phyloP scores from a whole-genome alignment of 2,113 vertebrate genomes.

The Syngnathoides biaculeatus region DNA sequence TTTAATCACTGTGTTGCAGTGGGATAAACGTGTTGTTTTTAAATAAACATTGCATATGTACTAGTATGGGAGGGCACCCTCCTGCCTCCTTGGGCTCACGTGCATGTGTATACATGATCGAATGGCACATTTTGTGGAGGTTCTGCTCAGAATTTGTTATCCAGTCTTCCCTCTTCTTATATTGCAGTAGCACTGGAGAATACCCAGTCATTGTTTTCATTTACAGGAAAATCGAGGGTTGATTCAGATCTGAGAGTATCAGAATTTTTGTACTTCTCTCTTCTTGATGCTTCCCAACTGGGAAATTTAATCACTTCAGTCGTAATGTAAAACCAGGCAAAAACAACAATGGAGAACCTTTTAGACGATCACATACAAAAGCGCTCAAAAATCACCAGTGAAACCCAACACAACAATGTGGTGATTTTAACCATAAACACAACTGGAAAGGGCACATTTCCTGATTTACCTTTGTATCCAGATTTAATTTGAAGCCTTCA shows the following conservation, averaged over 20 bases:
- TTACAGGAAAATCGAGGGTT: no score
- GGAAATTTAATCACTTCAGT: neutral
- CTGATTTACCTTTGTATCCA: slow-evolving; percentile 34
- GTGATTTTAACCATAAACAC: slow-evolving; percentile 27
- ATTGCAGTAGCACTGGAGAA: no score
- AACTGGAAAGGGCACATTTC: slow-evolving; percentile 31
- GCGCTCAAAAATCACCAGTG: slow-evolving; percentile 9
- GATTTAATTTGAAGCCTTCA: slow-evolving; percentile 7
- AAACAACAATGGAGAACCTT: neutral
- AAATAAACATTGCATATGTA: no score
- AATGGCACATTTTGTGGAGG: no score
- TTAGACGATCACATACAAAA: neutral
- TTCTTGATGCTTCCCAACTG: neutral
- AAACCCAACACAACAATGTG: slow-evolving; percentile 9
- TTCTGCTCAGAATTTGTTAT: no score
- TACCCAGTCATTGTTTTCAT: no score
- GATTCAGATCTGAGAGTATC: no score
- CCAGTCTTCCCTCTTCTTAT: no score
- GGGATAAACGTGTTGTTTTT: neutral
- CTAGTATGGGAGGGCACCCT: no score
- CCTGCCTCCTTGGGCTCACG: no score
- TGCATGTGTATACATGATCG: no score
- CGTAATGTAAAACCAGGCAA: neutral
- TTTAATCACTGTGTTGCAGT: neutral
- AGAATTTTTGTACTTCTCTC: neutral